Base-by-base conservation (phyloP, 2,888 invertebrate genomes). In the Syritta pipiens region DNA sequence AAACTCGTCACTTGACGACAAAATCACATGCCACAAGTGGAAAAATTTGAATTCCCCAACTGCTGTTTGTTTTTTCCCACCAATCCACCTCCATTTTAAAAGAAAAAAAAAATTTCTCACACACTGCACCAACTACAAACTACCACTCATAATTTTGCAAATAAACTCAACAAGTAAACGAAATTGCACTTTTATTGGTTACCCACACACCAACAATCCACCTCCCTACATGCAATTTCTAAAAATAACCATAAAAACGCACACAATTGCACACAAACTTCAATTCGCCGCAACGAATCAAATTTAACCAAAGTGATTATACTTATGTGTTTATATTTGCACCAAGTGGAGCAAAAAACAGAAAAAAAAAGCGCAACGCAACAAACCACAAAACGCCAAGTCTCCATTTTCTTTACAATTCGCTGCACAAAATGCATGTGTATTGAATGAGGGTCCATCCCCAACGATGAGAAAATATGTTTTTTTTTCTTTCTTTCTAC, bases 261-360 rank as follows among this genome's bases (percentile, higher is more conserved):
- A 60, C 60, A 67, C 65, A 60, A 37, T 37, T 65, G 53, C 42
- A 65, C n/a, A 4, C 22, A 48, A 10, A 19, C 19, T 40, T 7
- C 37, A 76, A 77, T 77, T 77, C 77, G 77, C 77, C 71, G 65
- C 60, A 67, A 12, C 77, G 71, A 72, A 77, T 77, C 65, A 77
- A 44, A 77, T 60, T 44, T 35, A 32, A 22, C 10, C 14, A 12
- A 4, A 19, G n/a, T 17, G 14, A 35, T n/a, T 40, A 35, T 48
- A 28, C 14, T n/a, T 17, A 12, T 32, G 12, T 28, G 6, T 40
- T 32, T 26, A 12, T 40, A 42, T 60, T 55, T 44, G 40, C 69
- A 60, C 60, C 12, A 53, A 71, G 57, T 35, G 12, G 1, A 32
- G 40, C 20, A 26, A 53, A 32, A 55, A 49, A 24, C 32, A 14